Conservation (phyloP, 2,113 vertebrate species). For the Gymnarchus niloticus region DNA sequence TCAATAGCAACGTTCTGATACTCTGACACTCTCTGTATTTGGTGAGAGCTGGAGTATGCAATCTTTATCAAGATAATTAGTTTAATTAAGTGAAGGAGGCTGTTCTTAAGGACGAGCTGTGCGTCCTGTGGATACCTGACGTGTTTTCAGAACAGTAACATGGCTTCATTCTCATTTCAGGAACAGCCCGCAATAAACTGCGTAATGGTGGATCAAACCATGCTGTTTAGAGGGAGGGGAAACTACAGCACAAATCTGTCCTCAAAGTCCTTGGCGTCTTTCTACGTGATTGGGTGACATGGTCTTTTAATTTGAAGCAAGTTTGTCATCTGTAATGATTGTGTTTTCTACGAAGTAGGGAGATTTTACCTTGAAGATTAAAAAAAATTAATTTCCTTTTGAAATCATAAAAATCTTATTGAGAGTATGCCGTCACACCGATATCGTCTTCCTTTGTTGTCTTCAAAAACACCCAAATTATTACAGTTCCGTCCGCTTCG, state of each 20-base stretch:
- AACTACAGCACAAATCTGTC: neutral
- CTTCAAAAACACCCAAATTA: neutral
- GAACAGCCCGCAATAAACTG: neutral
- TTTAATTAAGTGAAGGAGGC: neutral
- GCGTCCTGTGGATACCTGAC: neutral
- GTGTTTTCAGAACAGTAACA: neutral
- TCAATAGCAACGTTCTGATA: neutral
- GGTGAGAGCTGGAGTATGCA: neutral
- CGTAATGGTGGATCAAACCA: neutral
- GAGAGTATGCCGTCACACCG: neutral
- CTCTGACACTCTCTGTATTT: neutral
- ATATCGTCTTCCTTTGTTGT: neutral
- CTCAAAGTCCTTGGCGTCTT: neutral
- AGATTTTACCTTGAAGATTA: conserved; percentile 4
- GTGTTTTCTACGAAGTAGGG: neutral
- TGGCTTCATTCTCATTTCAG: neutral
- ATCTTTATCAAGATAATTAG: neutral
- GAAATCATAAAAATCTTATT: neutral
- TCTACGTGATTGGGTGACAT: neutral
- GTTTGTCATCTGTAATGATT: neutral
- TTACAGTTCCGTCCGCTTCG: neutral
- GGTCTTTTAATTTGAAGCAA: neutral
- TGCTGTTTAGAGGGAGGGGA: neutral
- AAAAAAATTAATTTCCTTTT: conserved; percentile 10
- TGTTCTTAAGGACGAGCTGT: neutral